Base-by-base conservation (phyloP, 2,113 vertebrate species). In the Psophia crepitans region DNA sequence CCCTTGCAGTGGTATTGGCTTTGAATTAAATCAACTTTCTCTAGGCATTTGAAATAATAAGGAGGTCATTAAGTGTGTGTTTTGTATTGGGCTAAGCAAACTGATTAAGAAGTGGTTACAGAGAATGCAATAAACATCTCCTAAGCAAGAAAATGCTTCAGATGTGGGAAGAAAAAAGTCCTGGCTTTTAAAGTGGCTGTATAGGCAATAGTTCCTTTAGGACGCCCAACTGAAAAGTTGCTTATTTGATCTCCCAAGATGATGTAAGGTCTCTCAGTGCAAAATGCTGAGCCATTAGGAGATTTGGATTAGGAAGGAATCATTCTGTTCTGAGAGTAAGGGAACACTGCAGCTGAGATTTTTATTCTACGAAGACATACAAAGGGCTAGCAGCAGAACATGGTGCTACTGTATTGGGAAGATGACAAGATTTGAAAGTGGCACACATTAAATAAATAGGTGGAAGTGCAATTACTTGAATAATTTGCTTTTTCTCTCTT, bases 391-490 rank as follows among this genome's bases (percentile, higher is more conserved):
- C 33, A 79, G 91, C 44, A 60, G 68, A 91, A 88, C 73, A 75
- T 43, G 82, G 84, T 82, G 89, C 73, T 94, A 66, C 84, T 95
- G 49, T 83, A 51, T 57, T 97, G 92, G 91, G 81, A 95, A 94
- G 78, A 93, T 78, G 95, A 96, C 97, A 96, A 92, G 93, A 56
- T 65, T 75, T 96, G 96, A 97, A 95, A 65, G 61, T 91, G 93
- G 92, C 90, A 97, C 83, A 87, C 70, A 76, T 96, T 85, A 95
- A 97, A 97, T 93, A 97, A 97, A 95, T 89, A 97, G 78, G 81
- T 97, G 92, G 93, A 97, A 97, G 80, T 65, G 76, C 74, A 94
- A 96, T 97, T 96, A 93, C 96, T 94, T 35, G 84, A 89, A 85
- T 94, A 96, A 96, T 90, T 87, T 84, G 63, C 39, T 20, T 81